Conservation (phyloP, 2,888 invertebrate genomes). For the Lepidochitona cinerea region DNA sequence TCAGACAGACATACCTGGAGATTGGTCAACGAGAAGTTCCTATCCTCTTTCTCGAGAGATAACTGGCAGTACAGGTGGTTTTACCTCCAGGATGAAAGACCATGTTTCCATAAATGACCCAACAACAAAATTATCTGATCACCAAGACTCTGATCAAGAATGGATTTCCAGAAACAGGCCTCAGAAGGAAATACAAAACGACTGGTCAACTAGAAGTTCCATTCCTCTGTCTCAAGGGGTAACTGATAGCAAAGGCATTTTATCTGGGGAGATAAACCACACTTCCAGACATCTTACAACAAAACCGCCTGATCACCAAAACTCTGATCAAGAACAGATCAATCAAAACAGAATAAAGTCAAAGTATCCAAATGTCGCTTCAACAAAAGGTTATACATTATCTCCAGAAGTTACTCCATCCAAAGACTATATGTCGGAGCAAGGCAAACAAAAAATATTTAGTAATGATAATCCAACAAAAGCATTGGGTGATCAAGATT, state of each 20-base stretch:
- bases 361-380: no score
- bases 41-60: neutral
- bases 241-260: neutral
- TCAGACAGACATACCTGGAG: neutral
- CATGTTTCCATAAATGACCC: no score
- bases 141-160: neutral
- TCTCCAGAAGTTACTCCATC: no score
- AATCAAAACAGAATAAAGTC: no score
- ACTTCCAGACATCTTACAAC: no score
- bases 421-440: no score
- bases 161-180: neutral
- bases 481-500: neutral
- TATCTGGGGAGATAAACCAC: no score
- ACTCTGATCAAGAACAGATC: neutral
- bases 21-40: neutral
- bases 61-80: neutral
- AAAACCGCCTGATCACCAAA: neutral
- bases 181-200: neutral
- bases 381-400: no score
- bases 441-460: neutral
- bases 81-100: no score
- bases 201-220: neutral
- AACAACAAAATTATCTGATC: neutral
- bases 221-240: neutral
- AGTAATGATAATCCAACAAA: slow-evolving; percentile 8